Conservation (phyloP, 2,888 invertebrate genomes). For the Blastobasis lacticolella region DNA sequence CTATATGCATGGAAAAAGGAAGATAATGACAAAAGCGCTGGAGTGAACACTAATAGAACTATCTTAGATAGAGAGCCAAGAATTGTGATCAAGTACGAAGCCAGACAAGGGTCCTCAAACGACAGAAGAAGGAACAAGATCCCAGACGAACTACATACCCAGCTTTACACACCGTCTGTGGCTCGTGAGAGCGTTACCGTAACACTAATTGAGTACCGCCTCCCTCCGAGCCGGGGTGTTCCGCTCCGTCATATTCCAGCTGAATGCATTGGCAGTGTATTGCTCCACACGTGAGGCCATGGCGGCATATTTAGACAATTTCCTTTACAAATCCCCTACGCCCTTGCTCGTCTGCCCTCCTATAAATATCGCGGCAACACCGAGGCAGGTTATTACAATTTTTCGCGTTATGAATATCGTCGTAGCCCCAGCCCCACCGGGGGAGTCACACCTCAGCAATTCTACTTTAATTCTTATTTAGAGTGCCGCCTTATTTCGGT, state of each 20-base stretch:
- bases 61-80: too few species aligned
- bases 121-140: too few species aligned
- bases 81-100: too few species aligned
- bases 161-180: too few species aligned
- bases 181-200: too few species aligned
- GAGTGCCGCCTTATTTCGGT: constrained; percentile 69
- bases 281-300: constrained; percentile 30
- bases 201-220: too few species aligned
- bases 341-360: constrained; percentile 45
- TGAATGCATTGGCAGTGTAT: background rate
- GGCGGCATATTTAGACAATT: constrained; percentile 65
- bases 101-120: too few species aligned
- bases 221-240: too few species aligned
- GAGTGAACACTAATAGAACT: too few species aligned
- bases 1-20: too few species aligned
- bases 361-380: constrained; percentile 50
- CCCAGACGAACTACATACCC: too few species aligned
- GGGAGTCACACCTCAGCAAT: constrained; percentile 71
- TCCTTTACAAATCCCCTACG: constrained; percentile 54
- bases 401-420: constrained; percentile 74
- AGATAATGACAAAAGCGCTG: too few species aligned
- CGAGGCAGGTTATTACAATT: constrained; percentile 72
- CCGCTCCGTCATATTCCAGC: background rate
- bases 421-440: constrained; percentile 43
- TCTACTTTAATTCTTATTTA: constrained; percentile 73